Percentiles rank a stretch among this genome's conserved stretches.
Conservation (phyloP, 2,888 invertebrate genomes). For the Aphidoletes aphidimyza region DNA sequence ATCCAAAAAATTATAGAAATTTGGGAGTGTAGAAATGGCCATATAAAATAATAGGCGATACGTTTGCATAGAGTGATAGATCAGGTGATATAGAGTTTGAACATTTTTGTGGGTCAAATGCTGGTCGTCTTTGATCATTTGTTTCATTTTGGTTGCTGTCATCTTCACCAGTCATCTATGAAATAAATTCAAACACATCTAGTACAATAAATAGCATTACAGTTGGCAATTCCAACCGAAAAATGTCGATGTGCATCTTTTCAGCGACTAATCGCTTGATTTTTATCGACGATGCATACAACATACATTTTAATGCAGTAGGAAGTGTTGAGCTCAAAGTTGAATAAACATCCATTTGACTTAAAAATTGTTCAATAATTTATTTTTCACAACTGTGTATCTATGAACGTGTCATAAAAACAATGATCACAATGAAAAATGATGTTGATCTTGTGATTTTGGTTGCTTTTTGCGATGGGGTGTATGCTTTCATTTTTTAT, state of each 20-base stretch:
- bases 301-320: neutral
- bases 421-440: neutral
- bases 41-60: neutral
- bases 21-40: neutral
- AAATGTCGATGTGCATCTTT: too few species aligned
- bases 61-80: too few species aligned
- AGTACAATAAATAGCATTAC: too few species aligned
- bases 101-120: slow-evolving; percentile 2
- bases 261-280: neutral
- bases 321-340: slow-evolving; percentile 29
- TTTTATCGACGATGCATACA: neutral
- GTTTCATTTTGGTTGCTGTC: neutral
- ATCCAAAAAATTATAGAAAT: neutral
- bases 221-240: too few species aligned
- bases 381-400: slow-evolving; percentile 9
- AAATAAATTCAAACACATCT: neutral
- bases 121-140: neutral
- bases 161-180: neutral
- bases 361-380: neutral
- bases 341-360: neutral
- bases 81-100: slow-evolving; percentile 1
- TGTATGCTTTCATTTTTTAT: neutral
- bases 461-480: neutral
- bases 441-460: slow-evolving; percentile 46
- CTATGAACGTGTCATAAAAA: slow-evolving; percentile 18